A percentile compares a stretch with the other conserved stretches of the same genome.
Conservation (phyloP, 2,113 vertebrate species). For the Elephantulus edwardii region DNA sequence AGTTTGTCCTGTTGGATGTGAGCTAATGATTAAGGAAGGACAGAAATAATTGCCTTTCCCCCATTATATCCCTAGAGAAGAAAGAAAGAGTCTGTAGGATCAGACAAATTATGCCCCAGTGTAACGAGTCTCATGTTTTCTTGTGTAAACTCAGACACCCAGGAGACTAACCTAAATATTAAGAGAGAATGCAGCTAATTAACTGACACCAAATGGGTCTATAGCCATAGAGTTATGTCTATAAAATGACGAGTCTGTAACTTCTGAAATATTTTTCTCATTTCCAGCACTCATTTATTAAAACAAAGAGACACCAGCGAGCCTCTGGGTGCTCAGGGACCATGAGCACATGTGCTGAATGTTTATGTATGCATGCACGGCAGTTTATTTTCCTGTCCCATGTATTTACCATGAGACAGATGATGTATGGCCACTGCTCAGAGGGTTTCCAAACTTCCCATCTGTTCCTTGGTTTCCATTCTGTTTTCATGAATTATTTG, state of each 20-base stretch:
- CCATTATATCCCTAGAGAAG: neutral
- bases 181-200: neutral
- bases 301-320: neutral
- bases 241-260: neutral
- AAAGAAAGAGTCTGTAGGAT: neutral
- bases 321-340: neutral
- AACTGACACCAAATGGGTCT: neutral
- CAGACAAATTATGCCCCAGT: neutral
- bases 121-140: neutral
- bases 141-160: constrained; percentile 6
- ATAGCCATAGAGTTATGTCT: neutral
- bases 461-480: constrained; percentile 36
- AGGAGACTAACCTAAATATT: neutral
- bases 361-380: neutral
- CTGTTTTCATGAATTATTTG: constrained; percentile 39
- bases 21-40: neutral
- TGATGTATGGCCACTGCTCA: neutral
- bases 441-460: constrained; percentile 12
- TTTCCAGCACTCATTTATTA: neutral
- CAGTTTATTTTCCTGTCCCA: neutral
- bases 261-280: neutral
- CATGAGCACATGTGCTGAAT: no score
- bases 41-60: neutral
- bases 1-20: neutral
- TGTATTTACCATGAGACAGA: neutral